A percentile compares a stretch with the other conserved stretches of the same genome.
phyloP scores from a whole-genome alignment of 2,113 vertebrate species.

The Colossoma macropomum region DNA sequence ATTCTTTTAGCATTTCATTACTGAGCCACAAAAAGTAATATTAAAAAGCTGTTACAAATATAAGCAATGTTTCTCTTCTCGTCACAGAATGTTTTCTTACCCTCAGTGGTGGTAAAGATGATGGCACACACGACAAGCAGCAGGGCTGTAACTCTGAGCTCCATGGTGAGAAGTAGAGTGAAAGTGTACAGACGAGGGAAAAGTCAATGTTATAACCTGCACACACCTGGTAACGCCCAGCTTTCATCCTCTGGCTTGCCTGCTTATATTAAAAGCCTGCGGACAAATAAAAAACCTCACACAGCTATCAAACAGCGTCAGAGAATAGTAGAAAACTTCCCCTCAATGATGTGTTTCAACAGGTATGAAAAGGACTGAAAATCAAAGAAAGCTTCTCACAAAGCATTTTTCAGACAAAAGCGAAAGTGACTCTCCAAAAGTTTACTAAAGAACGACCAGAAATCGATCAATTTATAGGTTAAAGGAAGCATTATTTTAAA shows the following conservation, averaged over 20 bases:
- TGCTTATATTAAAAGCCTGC: not conserved
- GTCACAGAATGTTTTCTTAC: constrained; percentile 61
- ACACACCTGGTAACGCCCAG: not conserved
- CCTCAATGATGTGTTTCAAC: not conserved
- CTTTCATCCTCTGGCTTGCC: not conserved
- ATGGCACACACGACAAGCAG: constrained; percentile 56
- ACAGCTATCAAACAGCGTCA: not conserved
- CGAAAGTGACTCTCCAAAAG: not conserved
- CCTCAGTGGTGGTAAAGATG: constrained; percentile 64
- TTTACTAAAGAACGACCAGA: not conserved
- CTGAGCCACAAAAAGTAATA: no score
- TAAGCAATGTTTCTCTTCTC: not conserved
- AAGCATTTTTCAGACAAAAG: not conserved
- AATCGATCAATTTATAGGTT: no score
- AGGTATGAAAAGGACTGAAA: not conserved
- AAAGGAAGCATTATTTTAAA: no score
- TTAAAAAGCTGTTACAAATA: no score
- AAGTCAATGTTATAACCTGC: not conserved
- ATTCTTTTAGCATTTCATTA: no score
- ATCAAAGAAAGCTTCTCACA: not conserved
- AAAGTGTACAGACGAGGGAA: not conserved
- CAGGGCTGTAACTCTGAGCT: constrained; percentile 54
- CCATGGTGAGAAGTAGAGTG: constrained; percentile 64
- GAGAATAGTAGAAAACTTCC: not conserved
- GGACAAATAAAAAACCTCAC: not conserved